Percentiles rank a stretch among this genome's conserved stretches.
phyloP scores from a whole-genome alignment of 2,888 invertebrate species.

The Choreutis nemorana region DNA sequence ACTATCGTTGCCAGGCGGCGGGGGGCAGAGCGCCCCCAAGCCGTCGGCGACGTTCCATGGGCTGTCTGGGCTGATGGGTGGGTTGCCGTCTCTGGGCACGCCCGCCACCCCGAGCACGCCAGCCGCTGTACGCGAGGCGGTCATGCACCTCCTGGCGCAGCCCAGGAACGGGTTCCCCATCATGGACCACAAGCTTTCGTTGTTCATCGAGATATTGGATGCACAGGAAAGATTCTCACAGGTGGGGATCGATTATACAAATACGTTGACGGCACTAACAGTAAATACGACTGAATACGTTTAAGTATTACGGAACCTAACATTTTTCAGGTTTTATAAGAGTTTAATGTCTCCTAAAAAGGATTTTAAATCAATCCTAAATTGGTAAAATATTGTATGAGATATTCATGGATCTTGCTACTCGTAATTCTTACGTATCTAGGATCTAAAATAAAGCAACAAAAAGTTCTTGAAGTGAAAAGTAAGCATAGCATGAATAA shows the following conservation, averaged over 20 bases:
- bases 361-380: no score
- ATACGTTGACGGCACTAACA: no score
- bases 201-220: conserved; percentile 84
- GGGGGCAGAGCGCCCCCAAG: conserved; percentile 58
- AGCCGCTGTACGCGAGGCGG: conserved; percentile 73
- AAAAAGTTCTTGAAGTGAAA: no score
- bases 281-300: no score
- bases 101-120: conserved; percentile 64
- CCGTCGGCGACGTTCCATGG: conserved; percentile 72
- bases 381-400: no score
- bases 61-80: conserved; percentile 40
- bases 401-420: no score
- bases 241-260: conserved; percentile 54
- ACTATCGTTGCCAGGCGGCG: conserved; percentile 61
- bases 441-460: no score
- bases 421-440: no score
- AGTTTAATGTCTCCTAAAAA: no score
- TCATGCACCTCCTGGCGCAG: conserved; percentile 72
- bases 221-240: conserved; percentile 83
- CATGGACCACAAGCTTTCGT: conserved; percentile 78
- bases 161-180: conserved; percentile 79
- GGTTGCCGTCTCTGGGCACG: conserved; percentile 32
- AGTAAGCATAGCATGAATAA: no score
- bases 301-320: no score
- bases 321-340: no score